Evolutionary conservation across 2,113 vertebrate genomes (phyloP).

Genomic region (Petromus typicus): DNA sequence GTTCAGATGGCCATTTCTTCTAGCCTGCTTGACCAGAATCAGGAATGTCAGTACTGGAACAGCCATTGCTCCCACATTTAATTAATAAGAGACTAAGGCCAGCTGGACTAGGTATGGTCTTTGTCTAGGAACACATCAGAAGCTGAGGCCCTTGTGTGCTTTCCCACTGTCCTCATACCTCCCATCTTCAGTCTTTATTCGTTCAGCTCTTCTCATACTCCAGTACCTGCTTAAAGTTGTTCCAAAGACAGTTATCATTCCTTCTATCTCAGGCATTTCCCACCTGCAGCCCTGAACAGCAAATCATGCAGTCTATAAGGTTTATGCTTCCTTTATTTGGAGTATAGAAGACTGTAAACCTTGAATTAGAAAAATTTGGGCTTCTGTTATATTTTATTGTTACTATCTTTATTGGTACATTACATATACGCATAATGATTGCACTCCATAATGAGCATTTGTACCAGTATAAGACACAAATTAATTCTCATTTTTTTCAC

Average conservation of each 20-base stretch:
- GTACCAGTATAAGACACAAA: no score
- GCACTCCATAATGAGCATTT: no score
- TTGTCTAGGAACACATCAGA: conserved; percentile 54
- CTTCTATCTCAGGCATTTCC: background rate
- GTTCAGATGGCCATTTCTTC: background rate
- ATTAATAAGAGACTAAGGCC: background rate
- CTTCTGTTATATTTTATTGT: no score
- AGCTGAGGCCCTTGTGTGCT: background rate
- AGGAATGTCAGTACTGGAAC: background rate
- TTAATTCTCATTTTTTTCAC: no score
- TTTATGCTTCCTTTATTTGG: no score
- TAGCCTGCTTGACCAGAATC: background rate
- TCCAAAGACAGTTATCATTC: background rate
- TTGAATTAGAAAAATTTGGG: no score
- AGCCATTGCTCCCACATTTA: background rate
- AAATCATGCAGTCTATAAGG: background rate
- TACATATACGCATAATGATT: no score
- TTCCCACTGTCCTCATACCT: background rate
- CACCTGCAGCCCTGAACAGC: background rate
- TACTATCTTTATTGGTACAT: no score
- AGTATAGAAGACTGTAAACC: background rate
- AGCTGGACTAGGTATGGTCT: background rate
- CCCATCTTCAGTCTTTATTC: background rate
- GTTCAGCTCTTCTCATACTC: background rate
- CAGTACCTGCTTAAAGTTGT: background rate